Conservation (phyloP, 2,113 vertebrate species). For the Anhinga rufa region DNA sequence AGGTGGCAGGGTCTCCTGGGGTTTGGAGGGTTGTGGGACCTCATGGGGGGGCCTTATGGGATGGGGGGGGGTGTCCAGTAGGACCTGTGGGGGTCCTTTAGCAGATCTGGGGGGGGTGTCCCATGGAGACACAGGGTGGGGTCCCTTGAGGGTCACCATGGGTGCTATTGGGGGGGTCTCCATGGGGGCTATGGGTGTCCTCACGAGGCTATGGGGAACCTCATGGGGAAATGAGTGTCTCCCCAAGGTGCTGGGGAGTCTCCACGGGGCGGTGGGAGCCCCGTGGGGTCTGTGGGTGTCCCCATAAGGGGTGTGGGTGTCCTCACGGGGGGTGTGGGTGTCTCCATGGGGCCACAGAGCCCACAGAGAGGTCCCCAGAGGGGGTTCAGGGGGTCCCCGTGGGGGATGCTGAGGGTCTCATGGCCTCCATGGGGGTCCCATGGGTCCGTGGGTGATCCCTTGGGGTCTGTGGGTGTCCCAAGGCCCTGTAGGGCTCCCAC, state of each 20-base stretch:
- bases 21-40: not conserved
- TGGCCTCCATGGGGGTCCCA: fast-evolving
- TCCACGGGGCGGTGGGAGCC: not conserved
- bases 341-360: not conserved
- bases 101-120: not conserved
- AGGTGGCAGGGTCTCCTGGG: not conserved
- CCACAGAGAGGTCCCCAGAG: not conserved
- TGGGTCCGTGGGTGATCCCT: not conserved
- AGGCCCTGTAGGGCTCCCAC: fast-evolving
- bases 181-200: not conserved
- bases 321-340: too few species aligned
- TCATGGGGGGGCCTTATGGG: not conserved
- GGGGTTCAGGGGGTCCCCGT: too few species aligned
- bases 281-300: not conserved
- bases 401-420: not conserved
- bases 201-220: not conserved
- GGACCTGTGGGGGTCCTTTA: fast-evolving
- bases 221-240: not conserved
- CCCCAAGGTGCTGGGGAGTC: not conserved
- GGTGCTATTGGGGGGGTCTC: not conserved
- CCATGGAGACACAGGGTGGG: not conserved
- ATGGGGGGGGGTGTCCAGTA: not conserved
- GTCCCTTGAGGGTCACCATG: not conserved
- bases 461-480: too few species aligned
- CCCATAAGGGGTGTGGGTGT: not conserved